phyloP scores from a whole-genome alignment of 2,888 invertebrate genomes.

The Apamea epomidion region DNA sequence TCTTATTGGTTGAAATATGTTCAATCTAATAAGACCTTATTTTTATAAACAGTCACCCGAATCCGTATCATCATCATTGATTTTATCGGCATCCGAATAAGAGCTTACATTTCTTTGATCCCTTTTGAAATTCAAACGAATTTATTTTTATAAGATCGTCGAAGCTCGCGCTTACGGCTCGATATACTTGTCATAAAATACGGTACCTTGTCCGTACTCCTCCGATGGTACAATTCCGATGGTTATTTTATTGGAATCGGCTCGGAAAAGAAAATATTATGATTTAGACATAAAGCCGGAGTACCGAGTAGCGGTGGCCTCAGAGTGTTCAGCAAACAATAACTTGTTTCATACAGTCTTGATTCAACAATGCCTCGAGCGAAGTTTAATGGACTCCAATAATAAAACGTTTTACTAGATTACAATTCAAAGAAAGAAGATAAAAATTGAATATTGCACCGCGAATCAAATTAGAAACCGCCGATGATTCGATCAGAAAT shows the following conservation, averaged over 20 bases:
- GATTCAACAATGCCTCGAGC: slow-evolving; percentile 57
- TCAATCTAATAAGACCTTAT: slow-evolving; percentile 32
- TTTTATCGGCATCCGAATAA: slow-evolving; percentile 24
- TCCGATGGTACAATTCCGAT: slow-evolving; percentile 49
- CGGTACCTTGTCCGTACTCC: slow-evolving; percentile 29
- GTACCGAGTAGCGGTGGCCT: slow-evolving; percentile 38
- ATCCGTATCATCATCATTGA: slow-evolving; percentile 36
- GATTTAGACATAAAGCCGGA: slow-evolving; percentile 56
- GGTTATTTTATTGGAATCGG: slow-evolving; percentile 52
- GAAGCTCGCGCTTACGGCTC: slow-evolving; percentile 33
- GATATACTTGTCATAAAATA: slow-evolving; percentile 46
- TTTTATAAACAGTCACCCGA: slow-evolving; percentile 30
- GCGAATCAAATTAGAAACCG: slow-evolving; percentile 47
- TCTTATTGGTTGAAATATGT: slow-evolving; percentile 8
- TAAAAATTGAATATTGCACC: slow-evolving; percentile 48
- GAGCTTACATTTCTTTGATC: slow-evolving; percentile 26
- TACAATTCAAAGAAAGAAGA: slow-evolving; percentile 24
- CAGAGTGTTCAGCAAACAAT: slow-evolving; percentile 77
- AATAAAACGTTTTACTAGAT: slow-evolving; percentile 46
- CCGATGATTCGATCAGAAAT: slow-evolving; percentile 34
- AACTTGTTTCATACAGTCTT: slow-evolving; percentile 74
- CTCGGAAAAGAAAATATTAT: slow-evolving; percentile 64
- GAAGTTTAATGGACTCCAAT: slow-evolving; percentile 57
- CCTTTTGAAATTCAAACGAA: slow-evolving; percentile 38
- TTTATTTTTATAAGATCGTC: slow-evolving; percentile 43